Base-by-base conservation (phyloP, 2,113 vertebrate genomes). In the Pipra filicauda region DNA sequence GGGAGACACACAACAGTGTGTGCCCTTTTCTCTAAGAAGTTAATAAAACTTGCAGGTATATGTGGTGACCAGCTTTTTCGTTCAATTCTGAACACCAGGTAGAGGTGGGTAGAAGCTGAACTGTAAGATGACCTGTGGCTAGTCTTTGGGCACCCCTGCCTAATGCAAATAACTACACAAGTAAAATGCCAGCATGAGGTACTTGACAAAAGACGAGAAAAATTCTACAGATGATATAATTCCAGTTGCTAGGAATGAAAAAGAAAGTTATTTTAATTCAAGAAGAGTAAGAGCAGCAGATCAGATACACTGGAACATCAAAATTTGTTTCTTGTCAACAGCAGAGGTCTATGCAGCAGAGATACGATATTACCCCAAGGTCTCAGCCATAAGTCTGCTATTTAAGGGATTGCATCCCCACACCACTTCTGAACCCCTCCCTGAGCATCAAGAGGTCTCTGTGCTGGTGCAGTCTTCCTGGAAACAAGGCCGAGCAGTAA, bases 401-500 rank as follows among this genome's bases (percentile, higher is more conserved):
- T 55, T 95, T 88, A 93, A 93, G 61, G 69, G 57, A 70, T 81
- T 70, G 88, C 78, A 92, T 95, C 84, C 88, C 89, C 85, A 88
- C 75, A 96, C 74, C 92, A 92, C 46, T 94, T 94, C 88, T 85
- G 46, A 82, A 93, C 81, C 81, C 91, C 93, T 96, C 93, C 86
- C 85, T 95, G 78, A 93, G 76, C 66, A 96, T 86, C 88, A 80
- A 93, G 81, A 80, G 76, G 82, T 94, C 37, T 82, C 58, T 73
- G 75, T 81, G 93, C 78, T 96, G 94, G 88, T 49, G 87, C 52
- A n/a, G 88, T 96, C 91, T 95, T 97, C 93, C 94, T 97, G 89
- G 96, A 97, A 98, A 97, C 89, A 97, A 93, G 95, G 90, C 92
- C 96, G 97, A 97, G 93, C 85, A 77, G 90, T 77, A 95, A 96